These are phyloP conservation scores for Acheta domesticus DNA, from an alignment of 2,888 invertebrate species.

Conservation along the genomic window DNA sequence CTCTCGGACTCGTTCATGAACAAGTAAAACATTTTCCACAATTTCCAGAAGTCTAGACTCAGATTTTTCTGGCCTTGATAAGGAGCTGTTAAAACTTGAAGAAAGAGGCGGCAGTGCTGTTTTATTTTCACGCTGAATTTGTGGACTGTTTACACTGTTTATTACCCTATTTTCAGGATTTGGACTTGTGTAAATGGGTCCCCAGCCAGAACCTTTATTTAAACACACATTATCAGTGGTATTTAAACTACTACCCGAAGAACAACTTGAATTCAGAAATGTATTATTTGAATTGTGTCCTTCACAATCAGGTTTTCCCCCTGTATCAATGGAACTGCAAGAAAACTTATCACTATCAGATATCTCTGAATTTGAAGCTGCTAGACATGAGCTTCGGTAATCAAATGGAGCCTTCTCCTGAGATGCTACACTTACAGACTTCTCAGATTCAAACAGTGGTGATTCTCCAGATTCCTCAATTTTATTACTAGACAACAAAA, in stretches of 20 bases:
- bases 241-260: not conserved
- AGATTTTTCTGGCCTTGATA: not conserved
- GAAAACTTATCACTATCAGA: too few relatives aligned
- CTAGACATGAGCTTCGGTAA: too few relatives aligned
- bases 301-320: not conserved
- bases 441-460: not conserved
- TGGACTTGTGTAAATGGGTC: slow-evolving; percentile 32
- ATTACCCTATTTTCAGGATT: slow-evolving; percentile 28
- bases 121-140: not conserved
- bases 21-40: not conserved
- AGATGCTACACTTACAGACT: not conserved
- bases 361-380: too few relatives aligned
- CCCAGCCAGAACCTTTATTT: slow-evolving; percentile 20
- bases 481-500: slow-evolving; percentile 21
- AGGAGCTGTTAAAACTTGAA: not conserved
- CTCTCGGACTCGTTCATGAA: not conserved
- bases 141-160: slow-evolving; percentile 25
- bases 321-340: not conserved
- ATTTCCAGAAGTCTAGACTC: not conserved
- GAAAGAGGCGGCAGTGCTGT: not conserved
- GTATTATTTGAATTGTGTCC: not conserved
- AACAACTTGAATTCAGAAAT: not conserved
- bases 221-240: not conserved
- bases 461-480: not conserved
- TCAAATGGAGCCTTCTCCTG: too few relatives aligned